Conservation (phyloP, 2,888 invertebrate species). For the Hirtodrosophila duncani region DNA sequence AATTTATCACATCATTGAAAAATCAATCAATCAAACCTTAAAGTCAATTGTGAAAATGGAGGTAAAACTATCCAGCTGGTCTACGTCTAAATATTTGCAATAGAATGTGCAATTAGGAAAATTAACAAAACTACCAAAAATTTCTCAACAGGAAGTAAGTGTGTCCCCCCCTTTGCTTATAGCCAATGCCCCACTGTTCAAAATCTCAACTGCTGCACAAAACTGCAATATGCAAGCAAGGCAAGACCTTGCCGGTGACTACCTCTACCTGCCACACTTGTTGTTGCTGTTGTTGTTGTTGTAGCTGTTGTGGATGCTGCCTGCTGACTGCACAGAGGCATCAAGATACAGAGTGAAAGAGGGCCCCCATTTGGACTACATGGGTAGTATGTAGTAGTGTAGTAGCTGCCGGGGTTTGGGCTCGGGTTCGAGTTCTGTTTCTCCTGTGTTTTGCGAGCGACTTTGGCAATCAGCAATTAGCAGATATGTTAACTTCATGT, state of each 20-base stretch:
- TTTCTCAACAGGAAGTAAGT: too few species aligned
- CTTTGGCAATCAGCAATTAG: slow-evolving; percentile 73
- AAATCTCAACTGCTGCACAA: slow-evolving; percentile 55
- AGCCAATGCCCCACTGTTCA: too few species aligned
- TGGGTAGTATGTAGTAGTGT: slow-evolving; percentile 58
- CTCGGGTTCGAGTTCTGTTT: slow-evolving; percentile 23
- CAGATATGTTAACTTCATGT: slow-evolving; percentile 73
- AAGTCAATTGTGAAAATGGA: too few species aligned
- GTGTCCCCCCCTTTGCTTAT: too few species aligned
- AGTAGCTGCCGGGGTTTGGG: slow-evolving; percentile 24
- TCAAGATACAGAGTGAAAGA: slow-evolving; percentile 67
- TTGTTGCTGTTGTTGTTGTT: slow-evolving; percentile 33
- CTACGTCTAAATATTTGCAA: too few species aligned
- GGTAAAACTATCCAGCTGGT: too few species aligned
- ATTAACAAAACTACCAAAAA: too few species aligned
- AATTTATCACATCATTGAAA: too few species aligned
- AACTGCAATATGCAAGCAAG: slow-evolving; percentile 62
- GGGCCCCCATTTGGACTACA: slow-evolving; percentile 55
- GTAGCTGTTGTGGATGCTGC: slow-evolving; percentile 50
- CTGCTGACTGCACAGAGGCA: slow-evolving; percentile 59
- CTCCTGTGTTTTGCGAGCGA: slow-evolving; percentile 49
- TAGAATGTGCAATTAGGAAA: too few species aligned
- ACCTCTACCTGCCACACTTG: slow-evolving; percentile 52
- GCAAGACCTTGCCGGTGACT: slow-evolving; percentile 25
- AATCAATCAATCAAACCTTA: too few species aligned